Conservation (phyloP, 2,797 vertebrate genomes). For the Lutjanus campechanus region DNA sequence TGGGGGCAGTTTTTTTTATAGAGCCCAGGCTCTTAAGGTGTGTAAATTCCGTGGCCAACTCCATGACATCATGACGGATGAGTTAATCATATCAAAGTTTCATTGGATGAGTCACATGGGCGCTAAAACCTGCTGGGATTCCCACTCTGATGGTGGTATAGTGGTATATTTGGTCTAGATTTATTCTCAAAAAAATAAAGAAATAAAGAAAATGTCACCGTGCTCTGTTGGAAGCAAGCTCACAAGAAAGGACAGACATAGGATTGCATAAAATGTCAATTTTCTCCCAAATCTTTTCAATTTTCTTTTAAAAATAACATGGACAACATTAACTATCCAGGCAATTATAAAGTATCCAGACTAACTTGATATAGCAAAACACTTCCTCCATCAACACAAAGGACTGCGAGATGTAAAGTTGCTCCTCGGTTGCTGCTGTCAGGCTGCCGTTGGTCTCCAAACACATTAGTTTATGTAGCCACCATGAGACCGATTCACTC, state of each 20-base stretch:
- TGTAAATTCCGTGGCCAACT: slow-evolving; percentile 66
- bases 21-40: slow-evolving; percentile 63
- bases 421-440: slow-evolving; percentile 53
- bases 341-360: neutral
- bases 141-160: slow-evolving; percentile 11
- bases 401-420: slow-evolving; percentile 36
- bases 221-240: slow-evolving; percentile 10
- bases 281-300: neutral
- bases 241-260: neutral
- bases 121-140: slow-evolving; percentile 54
- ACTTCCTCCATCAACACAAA: slow-evolving; percentile 14
- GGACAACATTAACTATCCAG: neutral
- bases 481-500: slow-evolving; percentile 70
- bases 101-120: slow-evolving; percentile 74
- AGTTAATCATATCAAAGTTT: slow-evolving; percentile 80
- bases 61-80: slow-evolving; percentile 82
- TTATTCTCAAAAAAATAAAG: neutral
- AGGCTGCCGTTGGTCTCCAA: slow-evolving; percentile 60
- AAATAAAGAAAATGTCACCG: neutral
- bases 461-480: slow-evolving; percentile 75
- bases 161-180: slow-evolving; percentile 27
- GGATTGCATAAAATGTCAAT: neutral
- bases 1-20: slow-evolving; percentile 63
- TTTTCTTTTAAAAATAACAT: neutral
- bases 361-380: slow-evolving; percentile 11